Conservation (phyloP, 2,797 vertebrate genomes). For the Echeneis naucrates region DNA sequence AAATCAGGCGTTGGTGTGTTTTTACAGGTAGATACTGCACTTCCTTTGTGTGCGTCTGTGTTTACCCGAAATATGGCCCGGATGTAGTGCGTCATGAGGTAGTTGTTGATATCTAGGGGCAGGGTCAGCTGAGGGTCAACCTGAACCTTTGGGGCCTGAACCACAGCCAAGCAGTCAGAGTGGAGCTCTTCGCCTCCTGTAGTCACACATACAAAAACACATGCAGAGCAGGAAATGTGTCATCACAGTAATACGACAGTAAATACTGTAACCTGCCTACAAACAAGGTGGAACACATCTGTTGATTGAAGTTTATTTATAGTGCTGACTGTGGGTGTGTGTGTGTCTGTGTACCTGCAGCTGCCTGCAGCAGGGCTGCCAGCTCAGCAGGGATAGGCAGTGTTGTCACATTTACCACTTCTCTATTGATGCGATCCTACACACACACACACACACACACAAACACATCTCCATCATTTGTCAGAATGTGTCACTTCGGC, state of each 20-base stretch:
- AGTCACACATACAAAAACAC: conserved; percentile 30
- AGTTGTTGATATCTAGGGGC: conserved; percentile 95
- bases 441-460: conserved; percentile 22
- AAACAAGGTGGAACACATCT: conserved; percentile 30
- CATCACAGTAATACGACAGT: conserved; percentile 20
- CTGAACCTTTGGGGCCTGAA: conserved; percentile 89
- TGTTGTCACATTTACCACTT: conserved; percentile 82
- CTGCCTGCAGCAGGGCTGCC: conserved; percentile 76
- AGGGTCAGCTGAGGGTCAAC: conserved; percentile 88
- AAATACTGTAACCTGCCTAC: conserved; percentile 32
- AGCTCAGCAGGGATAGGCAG: conserved; percentile 82
- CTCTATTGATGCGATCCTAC: conserved; percentile 82
- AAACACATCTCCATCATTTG: conserved; percentile 5
- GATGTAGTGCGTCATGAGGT: conserved; percentile 94
- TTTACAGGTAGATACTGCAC: neutral
- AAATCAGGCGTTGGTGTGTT: conserved; percentile 12
- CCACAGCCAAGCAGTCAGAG: conserved; percentile 84
- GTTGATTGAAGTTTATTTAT: conserved; percentile 35
- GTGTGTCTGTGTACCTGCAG: conserved; percentile 71
- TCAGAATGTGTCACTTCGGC: neutral
- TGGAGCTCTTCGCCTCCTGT: conserved; percentile 86
- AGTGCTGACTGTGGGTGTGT: conserved; percentile 16
- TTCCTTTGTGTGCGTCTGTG: neutral
- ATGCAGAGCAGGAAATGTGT: conserved; percentile 6
- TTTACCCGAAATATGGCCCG: conserved; percentile 91